A percentile compares a stretch with the other conserved stretches of the same genome.
Conservation (phyloP, 2,888 invertebrate genomes). For the Platynereis dumerilii region DNA sequence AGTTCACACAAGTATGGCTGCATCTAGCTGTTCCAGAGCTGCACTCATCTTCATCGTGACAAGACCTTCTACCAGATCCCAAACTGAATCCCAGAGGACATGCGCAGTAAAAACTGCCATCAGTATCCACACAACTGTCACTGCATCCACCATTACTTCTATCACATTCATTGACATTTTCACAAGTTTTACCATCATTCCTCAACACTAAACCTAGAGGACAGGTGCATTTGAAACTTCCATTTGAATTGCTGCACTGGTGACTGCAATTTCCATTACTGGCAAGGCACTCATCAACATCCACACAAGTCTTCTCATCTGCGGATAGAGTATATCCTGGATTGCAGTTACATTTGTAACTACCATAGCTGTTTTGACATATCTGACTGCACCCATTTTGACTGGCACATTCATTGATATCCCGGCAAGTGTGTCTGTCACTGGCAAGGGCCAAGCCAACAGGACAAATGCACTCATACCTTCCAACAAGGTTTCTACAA, state of each 20-base stretch:
- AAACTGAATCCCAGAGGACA: constrained; percentile 7
- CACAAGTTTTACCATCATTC: not conserved
- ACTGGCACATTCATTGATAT: constrained; percentile 1
- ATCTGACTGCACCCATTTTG: constrained; percentile 8
- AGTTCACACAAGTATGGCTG: constrained; percentile 70
- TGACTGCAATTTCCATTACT: constrained; percentile 6
- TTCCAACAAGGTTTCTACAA: not conserved
- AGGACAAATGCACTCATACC: not conserved
- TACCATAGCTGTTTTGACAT: not conserved
- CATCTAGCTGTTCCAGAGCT: constrained; percentile 71
- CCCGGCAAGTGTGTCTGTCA: not conserved
- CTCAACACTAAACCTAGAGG: not conserved
- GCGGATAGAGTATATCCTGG: not conserved
- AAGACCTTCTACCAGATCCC: constrained; percentile 7
- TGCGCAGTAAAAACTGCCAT: not conserved
- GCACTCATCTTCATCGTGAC: constrained; percentile 80
- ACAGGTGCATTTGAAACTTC: not conserved
- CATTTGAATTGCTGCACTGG: constrained; percentile 1
- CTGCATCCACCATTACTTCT: not conserved
- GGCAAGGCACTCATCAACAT: not conserved
- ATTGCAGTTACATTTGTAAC: not conserved
- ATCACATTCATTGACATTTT: constrained; percentile 1
- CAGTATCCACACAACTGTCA: not conserved
- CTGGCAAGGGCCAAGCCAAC: not conserved
- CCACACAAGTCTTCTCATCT: constrained; percentile 4